phyloP scores from a whole-genome alignment of 2,113 vertebrate species.

The Poecilia latipinna region DNA sequence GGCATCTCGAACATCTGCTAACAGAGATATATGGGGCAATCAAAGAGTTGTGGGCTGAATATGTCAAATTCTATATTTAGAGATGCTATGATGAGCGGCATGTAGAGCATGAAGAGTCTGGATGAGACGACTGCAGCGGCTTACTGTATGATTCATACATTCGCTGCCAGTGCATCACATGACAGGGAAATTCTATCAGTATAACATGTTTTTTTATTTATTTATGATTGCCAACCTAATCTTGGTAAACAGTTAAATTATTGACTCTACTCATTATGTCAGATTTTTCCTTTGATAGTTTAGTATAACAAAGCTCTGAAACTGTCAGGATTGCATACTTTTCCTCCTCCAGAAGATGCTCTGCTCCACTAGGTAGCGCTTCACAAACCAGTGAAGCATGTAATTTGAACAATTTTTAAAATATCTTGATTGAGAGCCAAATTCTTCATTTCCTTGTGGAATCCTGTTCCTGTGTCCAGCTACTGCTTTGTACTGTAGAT shows the following conservation, averaged over 20 bases:
- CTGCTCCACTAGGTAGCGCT: neutral
- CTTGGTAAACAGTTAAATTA: neutral
- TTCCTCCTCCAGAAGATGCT: neutral
- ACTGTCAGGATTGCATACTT: neutral
- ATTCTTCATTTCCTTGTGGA: no score
- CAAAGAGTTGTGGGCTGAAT: slow-evolving; percentile 56
- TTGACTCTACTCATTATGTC: neutral
- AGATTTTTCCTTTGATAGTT: neutral
- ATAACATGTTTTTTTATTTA: neutral
- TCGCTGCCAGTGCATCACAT: neutral
- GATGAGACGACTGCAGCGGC: slow-evolving; percentile 18
- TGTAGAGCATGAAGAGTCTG: slow-evolving; percentile 17
- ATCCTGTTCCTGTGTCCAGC: no score
- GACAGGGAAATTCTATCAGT: neutral
- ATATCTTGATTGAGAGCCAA: neutral
- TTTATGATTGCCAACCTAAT: neutral
- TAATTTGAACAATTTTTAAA: neutral
- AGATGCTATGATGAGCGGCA: slow-evolving; percentile 41
- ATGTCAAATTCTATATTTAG: slow-evolving; percentile 68
- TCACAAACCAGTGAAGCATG: neutral
- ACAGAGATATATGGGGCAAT: slow-evolving; percentile 37
- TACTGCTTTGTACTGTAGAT: no score
- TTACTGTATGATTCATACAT: slow-evolving; percentile 8
- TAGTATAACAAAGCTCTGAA: neutral
- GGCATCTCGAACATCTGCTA: slow-evolving; percentile 70